A percentile compares a stretch with the other conserved stretches of the same genome.
Evolutionary conservation across 2,888 invertebrate species (phyloP).

Genomic region (Leptinotarsa rubiginosa): DNA sequence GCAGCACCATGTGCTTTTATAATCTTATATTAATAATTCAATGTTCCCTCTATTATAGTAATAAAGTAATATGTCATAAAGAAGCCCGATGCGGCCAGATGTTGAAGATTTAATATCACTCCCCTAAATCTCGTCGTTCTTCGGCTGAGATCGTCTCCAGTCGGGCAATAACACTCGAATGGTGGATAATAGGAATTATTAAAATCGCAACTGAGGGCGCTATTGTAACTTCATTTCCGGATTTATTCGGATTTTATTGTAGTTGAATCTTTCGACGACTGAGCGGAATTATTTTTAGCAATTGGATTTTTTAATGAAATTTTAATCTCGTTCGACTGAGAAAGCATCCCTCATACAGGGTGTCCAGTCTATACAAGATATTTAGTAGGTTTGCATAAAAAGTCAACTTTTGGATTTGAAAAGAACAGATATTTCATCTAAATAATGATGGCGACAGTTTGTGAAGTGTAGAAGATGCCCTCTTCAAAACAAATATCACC

Average conservation of each 20-base stretch:
- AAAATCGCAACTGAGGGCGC: conserved; percentile 45
- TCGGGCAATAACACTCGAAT: conserved; percentile 48
- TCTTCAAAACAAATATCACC: no score
- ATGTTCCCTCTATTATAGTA: conserved; percentile 67
- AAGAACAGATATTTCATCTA: no score
- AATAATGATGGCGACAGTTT: no score
- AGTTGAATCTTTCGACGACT: conserved; percentile 29
- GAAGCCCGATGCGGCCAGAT: conserved; percentile 64
- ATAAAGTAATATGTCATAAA: conserved; percentile 68
- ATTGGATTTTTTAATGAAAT: conserved; percentile 39
- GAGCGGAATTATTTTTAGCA: conserved; percentile 19
- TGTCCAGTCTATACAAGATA: no score
- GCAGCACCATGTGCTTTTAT: conserved; percentile 60
- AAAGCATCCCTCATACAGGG: background rate
- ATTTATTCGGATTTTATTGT: conserved; percentile 42
- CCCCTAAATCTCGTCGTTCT: conserved; percentile 47
- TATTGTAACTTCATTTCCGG: conserved; percentile 54
- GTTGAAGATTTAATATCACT: conserved; percentile 66
- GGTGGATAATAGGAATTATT: conserved; percentile 53
- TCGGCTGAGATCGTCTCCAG: conserved; percentile 42
- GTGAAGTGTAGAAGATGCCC: no score
- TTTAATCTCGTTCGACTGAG: conserved; percentile 14
- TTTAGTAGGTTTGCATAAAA: no score
- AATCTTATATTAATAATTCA: conserved; percentile 68
- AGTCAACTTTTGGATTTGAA: no score